A percentile compares a stretch with the other conserved stretches of the same genome.
These are phyloP conservation scores for Hydraecia micacea DNA, from an alignment of 2,888 invertebrate species.

Conservation along the genomic window DNA sequence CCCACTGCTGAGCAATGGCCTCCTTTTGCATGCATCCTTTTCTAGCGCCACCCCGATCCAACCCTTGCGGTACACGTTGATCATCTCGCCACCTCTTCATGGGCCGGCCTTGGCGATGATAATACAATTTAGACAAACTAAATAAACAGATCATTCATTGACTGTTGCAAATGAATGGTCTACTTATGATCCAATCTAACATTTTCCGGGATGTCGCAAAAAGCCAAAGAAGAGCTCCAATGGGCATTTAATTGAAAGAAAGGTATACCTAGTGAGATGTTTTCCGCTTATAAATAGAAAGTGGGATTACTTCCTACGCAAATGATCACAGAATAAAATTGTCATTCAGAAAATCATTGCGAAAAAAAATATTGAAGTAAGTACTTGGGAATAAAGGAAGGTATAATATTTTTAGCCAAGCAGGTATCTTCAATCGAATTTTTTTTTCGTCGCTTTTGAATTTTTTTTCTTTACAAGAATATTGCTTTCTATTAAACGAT, in stretches of 20 bases:
- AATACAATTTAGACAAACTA: neutral
- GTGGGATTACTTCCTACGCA: neutral
- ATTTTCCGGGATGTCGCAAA: conserved; percentile 9
- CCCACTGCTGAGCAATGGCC: too few species aligned
- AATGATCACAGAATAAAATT: neutral
- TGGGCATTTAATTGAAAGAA: conserved; percentile 5
- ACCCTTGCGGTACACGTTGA: too few species aligned
- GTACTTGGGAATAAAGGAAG: neutral
- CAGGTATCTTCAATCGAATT: neutral
- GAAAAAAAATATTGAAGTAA: neutral
- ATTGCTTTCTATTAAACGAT: neutral
- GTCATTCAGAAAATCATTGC: neutral
- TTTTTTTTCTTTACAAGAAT: neutral
- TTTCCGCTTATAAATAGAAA: neutral
- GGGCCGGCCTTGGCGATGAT: too few species aligned
- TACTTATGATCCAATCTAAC: conserved; percentile 30
- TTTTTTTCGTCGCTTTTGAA: neutral
- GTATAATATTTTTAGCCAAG: neutral
- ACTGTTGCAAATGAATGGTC: conserved; percentile 6
- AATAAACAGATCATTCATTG: conserved; percentile 19
- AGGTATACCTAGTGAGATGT: neutral
- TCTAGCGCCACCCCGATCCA: too few species aligned
- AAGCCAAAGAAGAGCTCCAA: conserved; percentile 12
- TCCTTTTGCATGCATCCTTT: too few species aligned
- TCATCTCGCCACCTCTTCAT: too few species aligned